Conservation (phyloP, 2,113 vertebrate genomes). For the Odocoileus hemionus region DNA sequence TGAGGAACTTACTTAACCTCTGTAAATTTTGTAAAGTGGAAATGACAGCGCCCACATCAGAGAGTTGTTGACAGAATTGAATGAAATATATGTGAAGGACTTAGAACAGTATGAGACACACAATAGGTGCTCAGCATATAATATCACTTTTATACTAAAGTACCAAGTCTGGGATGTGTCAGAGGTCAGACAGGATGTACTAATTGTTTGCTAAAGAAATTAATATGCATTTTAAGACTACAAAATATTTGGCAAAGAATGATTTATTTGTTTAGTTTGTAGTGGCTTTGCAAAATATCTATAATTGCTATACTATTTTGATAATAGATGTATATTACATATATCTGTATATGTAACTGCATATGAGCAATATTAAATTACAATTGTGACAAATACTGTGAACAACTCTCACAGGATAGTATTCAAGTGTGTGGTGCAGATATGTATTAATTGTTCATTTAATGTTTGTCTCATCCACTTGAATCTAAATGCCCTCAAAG, state of each 20-base stretch:
- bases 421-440: neutral
- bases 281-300: neutral
- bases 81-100: neutral
- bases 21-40: neutral
- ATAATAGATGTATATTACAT: neutral
- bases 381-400: neutral
- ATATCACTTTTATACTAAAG: neutral
- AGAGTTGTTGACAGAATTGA: neutral
- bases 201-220: neutral
- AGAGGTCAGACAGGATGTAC: neutral
- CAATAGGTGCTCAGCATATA: neutral
- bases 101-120: neutral
- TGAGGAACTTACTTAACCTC: neutral
- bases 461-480: neutral
- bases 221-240: neutral
- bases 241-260: neutral
- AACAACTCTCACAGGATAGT: neutral
- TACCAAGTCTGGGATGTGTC: neutral
- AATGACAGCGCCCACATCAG: neutral
- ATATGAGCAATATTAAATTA: neutral
- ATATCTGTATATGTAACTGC: neutral
- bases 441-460: neutral
- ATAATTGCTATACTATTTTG: neutral
- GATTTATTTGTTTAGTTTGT: neutral
- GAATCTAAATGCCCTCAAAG: neutral